These are phyloP conservation scores for Chironomus tentans DNA, from an alignment of 2,888 invertebrate genomes.

Conservation along the genomic window DNA sequence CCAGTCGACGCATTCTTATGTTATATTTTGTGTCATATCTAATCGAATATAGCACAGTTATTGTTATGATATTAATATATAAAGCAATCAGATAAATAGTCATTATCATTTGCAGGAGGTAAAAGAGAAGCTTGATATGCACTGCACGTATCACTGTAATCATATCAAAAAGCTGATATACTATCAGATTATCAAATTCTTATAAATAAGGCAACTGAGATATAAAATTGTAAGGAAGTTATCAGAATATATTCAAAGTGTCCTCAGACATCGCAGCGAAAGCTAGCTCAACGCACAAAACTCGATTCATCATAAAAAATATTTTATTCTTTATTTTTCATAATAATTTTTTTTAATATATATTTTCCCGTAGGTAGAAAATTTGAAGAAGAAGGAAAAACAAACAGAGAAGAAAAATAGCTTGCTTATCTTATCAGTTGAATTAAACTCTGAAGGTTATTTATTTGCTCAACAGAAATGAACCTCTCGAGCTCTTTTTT, in stretches of 20 bases:
- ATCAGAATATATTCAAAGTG: conserved; percentile 6
- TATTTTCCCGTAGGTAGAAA: neutral
- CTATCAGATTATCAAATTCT: conserved; percentile 18
- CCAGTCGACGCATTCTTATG: neutral
- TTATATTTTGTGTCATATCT: conserved; percentile 12
- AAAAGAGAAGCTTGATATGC: too few relatives aligned
- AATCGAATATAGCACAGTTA: conserved; percentile 6
- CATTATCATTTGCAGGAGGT: conserved; percentile 15
- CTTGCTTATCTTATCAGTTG: conserved; percentile 26
- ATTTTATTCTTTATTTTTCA: neutral
- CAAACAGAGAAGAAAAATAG: conserved; percentile 10
- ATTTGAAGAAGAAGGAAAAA: conserved; percentile 6
- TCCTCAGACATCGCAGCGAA: too few relatives aligned
- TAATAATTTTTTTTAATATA: neutral
- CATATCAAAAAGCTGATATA: conserved; percentile 23
- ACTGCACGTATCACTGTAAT: conserved; percentile 1
- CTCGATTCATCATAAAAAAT: conserved; percentile 6
- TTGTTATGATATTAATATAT: neutral
- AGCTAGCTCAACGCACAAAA: neutral
- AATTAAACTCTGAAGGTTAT: conserved; percentile 27
- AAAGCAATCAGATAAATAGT: conserved; percentile 21
- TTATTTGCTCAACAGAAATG: conserved; percentile 23
- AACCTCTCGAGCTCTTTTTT: neutral
- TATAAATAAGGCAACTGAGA: neutral
- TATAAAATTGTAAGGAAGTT: conserved; percentile 12